Percentiles rank a stretch among this genome's conserved stretches.
Conservation (phyloP, 2,113 vertebrate species). For the Neotoma lepida region DNA sequence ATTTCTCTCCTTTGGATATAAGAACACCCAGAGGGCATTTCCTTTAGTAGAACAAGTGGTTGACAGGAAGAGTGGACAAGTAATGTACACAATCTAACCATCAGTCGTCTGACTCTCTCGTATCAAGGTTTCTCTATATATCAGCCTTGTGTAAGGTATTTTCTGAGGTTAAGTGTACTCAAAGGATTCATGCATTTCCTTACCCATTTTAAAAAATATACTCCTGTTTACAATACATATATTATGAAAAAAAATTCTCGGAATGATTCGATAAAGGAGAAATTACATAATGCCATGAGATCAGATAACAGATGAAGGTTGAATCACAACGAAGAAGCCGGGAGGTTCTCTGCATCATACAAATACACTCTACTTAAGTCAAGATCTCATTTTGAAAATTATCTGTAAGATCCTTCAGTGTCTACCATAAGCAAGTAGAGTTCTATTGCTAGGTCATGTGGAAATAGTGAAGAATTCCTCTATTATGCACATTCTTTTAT, state of each 20-base stretch:
- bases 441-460: neutral
- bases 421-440: neutral
- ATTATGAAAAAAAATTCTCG: neutral
- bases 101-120: neutral
- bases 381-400: constrained; percentile 7
- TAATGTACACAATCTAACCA: no score
- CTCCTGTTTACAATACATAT: neutral
- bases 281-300: neutral
- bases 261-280: neutral
- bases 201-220: neutral
- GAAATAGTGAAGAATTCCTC: neutral
- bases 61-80: neutral
- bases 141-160: neutral
- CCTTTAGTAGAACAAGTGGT: neutral
- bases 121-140: neutral
- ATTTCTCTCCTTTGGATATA: constrained; percentile 11
- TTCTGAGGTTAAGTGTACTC: neutral
- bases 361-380: neutral
- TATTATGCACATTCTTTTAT: neutral
- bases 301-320: neutral
- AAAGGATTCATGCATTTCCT: neutral
- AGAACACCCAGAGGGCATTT: neutral
- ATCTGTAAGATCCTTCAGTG: neutral
- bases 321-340: neutral
- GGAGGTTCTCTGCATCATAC: neutral